Conservation (phyloP, 2,888 invertebrate species). For the Lepidocyrtoides sp. region DNA sequence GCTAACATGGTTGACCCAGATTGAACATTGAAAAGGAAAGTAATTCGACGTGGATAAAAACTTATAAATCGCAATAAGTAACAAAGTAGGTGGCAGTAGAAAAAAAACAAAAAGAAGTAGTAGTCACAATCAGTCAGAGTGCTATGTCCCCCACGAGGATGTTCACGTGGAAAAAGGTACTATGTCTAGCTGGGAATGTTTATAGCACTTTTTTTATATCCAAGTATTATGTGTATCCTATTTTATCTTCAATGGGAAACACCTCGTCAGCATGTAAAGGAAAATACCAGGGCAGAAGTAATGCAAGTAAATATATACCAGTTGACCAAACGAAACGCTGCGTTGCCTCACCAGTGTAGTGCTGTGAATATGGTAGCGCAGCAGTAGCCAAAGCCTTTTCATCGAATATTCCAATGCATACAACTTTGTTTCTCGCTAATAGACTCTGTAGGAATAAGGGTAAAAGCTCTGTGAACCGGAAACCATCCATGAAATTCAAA, state of each 20-base stretch:
- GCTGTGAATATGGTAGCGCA: not conserved
- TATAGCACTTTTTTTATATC: not conserved
- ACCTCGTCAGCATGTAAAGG: not conserved
- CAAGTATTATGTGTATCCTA: not conserved
- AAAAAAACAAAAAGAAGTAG: not conserved
- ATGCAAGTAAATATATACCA: not conserved
- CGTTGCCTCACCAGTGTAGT: not conserved
- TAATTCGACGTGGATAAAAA: constrained; percentile 69
- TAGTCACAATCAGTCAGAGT: constrained; percentile 31
- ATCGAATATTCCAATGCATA: not conserved
- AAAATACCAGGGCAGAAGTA: no score
- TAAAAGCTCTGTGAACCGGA: constrained; percentile 71
- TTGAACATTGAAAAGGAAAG: constrained; percentile 64
- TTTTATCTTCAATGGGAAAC: not conserved
- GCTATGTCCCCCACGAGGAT: constrained; percentile 24
- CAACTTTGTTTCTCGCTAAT: constrained; percentile 59
- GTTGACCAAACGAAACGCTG: not conserved
- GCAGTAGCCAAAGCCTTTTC: not conserved
- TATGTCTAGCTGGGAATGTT: not conserved
- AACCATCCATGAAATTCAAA: constrained; percentile 78
- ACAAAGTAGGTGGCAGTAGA: constrained; percentile 24
- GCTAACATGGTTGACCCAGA: constrained; percentile 75
- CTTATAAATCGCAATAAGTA: constrained; percentile 60
- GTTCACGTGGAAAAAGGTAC: constrained; percentile 19
- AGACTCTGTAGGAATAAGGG: constrained; percentile 51